Base-by-base conservation (phyloP, 2,797 vertebrate species). In the Avahi laniger region DNA sequence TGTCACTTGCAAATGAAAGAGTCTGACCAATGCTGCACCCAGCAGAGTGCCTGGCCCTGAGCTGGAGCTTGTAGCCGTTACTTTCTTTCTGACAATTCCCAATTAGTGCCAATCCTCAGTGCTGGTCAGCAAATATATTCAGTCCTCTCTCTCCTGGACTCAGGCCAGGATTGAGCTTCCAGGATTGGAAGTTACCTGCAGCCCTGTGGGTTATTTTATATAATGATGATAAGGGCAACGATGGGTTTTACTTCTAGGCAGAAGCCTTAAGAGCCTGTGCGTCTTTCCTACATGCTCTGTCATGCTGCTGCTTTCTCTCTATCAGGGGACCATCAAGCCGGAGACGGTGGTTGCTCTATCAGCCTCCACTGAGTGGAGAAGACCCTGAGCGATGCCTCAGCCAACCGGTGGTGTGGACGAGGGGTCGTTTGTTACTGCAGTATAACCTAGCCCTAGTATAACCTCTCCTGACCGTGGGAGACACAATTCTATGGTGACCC, bases 211-310 rank as follows among this genome's bases (percentile, higher is more conserved):
- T 20, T 41, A 14, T 22, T 30, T 22, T 59, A 11, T 20, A 41
- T 4, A 28, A 8, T 6, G n/a, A 10, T 2, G 0, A 0, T 6
- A 33, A 15, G 26, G 38, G 43, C 50, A 1, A 3, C 1, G 38
- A 17, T 28, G 17, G 17, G 18, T 22, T 61, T 54, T 41, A 3
- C 52, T 67, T 30, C 26, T 7, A 17, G 65, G 50, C 26, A 24
- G 61, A 54, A 54, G 41, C 30, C 43, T 63, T 22, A 4, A 43
- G 15, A 86, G 2, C 9, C 38, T 3, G 4, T 5, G 14, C 1
- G 0, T 30, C 14, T 7, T 7, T 48, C 15, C 30, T 28, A 2
- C 1, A 1, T 18, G 73, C 18, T 54, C 18, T 54, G 20, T 7
- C 20, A 8, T 1, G 1, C 26, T 28, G 5, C 11, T 52, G n/a